These are phyloP conservation scores for Phrynocephalus guinanensis DNA, from an alignment of 2,797 vertebrate species.

Conservation along the genomic window DNA sequence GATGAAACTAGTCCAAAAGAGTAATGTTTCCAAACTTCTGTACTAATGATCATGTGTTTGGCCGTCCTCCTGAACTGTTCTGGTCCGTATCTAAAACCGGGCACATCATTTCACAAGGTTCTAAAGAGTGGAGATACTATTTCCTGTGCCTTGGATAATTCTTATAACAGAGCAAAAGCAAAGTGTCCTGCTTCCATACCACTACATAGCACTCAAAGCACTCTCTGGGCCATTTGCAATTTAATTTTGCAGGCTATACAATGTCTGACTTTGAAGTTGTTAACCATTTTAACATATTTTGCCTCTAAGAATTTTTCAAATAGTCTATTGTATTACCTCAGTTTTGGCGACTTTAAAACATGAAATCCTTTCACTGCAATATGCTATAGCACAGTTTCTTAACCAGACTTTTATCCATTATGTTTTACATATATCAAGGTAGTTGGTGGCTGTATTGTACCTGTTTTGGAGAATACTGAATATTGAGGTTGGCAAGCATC, in stretches of 20 bases:
- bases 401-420: neutral
- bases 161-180: too few species aligned
- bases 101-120: neutral
- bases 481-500: neutral
- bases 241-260: neutral
- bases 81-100: neutral
- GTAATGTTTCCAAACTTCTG: neutral
- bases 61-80: neutral
- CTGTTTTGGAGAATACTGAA: neutral
- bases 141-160: neutral
- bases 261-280: slow-evolving; percentile 6
- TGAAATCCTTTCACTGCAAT: slow-evolving; percentile 22
- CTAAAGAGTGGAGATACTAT: neutral
- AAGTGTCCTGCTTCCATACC: too few species aligned
- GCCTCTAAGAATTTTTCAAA: slow-evolving; percentile 15
- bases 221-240: too few species aligned
- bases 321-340: slow-evolving; percentile 27
- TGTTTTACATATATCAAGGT: neutral
- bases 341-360: neutral
- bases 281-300: neutral
- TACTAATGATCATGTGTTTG: neutral
- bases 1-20: neutral
- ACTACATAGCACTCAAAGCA: too few species aligned
- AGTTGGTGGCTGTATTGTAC: neutral
- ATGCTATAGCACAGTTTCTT: slow-evolving; percentile 8